These are phyloP conservation scores for Timema podura DNA, from an alignment of 2,888 invertebrate genomes.

Conservation along the genomic window DNA sequence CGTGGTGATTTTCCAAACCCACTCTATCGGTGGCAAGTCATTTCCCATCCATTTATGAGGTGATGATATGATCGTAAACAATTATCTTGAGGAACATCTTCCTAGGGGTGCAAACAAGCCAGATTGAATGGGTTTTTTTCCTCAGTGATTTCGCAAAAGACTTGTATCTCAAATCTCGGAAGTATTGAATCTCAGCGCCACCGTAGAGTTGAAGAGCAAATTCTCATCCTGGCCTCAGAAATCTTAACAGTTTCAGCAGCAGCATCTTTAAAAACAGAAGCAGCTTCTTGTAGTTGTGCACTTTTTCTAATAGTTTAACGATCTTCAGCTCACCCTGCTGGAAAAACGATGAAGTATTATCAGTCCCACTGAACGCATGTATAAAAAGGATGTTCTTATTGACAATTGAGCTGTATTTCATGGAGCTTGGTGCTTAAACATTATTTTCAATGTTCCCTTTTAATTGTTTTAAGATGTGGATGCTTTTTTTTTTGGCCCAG, in stretches of 20 bases:
- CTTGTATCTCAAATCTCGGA: background rate
- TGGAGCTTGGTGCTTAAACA: background rate
- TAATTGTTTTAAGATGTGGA: background rate
- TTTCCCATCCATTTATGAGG: background rate
- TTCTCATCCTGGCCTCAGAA: background rate
- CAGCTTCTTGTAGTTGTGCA: background rate
- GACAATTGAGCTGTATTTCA: background rate
- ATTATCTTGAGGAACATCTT: background rate
- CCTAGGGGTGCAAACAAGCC: background rate
- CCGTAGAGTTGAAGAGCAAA: background rate
- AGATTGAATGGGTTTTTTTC: background rate
- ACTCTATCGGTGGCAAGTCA: background rate
- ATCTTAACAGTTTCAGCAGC: background rate
- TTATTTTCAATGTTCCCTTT: background rate
- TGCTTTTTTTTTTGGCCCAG: background rate
- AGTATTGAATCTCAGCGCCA: background rate
- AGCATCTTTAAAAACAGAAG: background rate
- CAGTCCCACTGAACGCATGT: background rate
- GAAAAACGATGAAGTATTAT: background rate
- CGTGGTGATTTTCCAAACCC: background rate
- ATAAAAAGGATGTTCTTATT: background rate
- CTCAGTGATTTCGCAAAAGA: background rate
- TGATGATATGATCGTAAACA: background rate
- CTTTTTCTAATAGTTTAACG: background rate
- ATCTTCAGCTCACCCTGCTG: background rate